Base-by-base conservation (phyloP, 2,888 invertebrate species). In the Drosophila longiperda region DNA sequence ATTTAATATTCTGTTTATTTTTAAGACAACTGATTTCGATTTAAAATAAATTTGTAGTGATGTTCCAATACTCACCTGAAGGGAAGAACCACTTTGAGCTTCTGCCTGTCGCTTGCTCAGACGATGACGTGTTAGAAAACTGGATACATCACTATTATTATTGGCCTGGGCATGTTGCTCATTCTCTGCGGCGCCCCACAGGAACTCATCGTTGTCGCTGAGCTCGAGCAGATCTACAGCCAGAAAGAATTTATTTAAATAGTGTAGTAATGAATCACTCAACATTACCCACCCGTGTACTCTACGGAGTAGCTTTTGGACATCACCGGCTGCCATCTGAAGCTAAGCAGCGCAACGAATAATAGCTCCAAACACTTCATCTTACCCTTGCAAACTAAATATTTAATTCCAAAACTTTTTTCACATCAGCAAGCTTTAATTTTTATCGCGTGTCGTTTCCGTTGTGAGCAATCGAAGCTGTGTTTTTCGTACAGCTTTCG, bases 161-260 rank as follows among this genome's bases (percentile, higher is more conserved):
- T 78, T 75, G 20, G 38, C 38, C 7, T 66, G 54, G 38, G 73
- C 80, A 53, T 86, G 75, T 38, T 68, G 73, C 33, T 63, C 58
- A 58, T 91, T 91, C 68, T 90, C 90, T 15, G 71, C 63, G 11
- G 75, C 78, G n/a, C 89, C 85, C 91, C 92, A 90, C 26, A 82
- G 71, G 73, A 90, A 90, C 53, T 90, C 89, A 63, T 89, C 82
- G 54, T 91, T 92, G 73, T 91, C 91, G 55, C 73, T 68, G 34
- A 89, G 66, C 12, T 91, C 88, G 8, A 92, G 82, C 58, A 92
- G 78, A 86, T 92, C 92, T 92, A 33, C 1, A 45, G n/a, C 11
- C 49, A n/a, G 12, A 36, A 61, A 15, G 42, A 32, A 70, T 48
- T 45, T 29, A 49, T 26, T 26, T 11, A 36, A 23, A 54, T 6